A percentile compares a stretch with the other conserved stretches of the same genome.
phyloP scores from a whole-genome alignment of 2,888 invertebrate species.

The Mechanitis mazaeus region DNA sequence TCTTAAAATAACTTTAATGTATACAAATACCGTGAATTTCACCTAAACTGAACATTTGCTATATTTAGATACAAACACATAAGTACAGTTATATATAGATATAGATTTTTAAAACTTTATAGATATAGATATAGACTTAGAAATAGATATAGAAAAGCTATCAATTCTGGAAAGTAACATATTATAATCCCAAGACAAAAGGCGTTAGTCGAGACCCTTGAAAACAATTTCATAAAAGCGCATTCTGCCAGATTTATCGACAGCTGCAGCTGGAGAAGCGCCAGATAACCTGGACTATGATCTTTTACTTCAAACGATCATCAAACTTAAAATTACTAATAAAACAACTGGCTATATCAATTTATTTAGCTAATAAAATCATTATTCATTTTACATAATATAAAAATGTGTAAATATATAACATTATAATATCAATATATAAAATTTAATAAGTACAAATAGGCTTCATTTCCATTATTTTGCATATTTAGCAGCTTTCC shows the following conservation, averaged over 20 bases:
- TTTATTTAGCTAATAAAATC: too few species aligned
- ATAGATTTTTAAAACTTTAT: too few species aligned
- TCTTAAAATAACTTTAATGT: constrained; percentile 4
- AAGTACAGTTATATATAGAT: too few species aligned
- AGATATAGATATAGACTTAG: too few species aligned
- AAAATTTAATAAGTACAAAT: too few species aligned
- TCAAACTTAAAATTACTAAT: neutral
- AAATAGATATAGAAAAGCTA: too few species aligned
- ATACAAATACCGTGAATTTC: neutral
- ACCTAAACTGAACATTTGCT: neutral
- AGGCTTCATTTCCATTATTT: too few species aligned
- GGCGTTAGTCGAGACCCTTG: neutral
- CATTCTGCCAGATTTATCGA: constrained; percentile 21
- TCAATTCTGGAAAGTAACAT: too few species aligned
- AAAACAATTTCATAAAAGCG: constrained; percentile 10
- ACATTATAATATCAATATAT: too few species aligned
- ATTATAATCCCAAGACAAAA: constrained; percentile 2
- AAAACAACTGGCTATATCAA: too few species aligned
- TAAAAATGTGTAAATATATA: too few species aligned
- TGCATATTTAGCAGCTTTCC: neutral
- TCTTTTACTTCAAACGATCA: constrained; percentile 4
- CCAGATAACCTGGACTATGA: constrained; percentile 14
- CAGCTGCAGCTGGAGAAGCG: constrained; percentile 18
- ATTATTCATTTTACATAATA: too few species aligned
- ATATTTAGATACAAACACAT: neutral